Percentiles rank a stretch among this genome's conserved stretches.
phyloP scores from a whole-genome alignment of 2,888 invertebrate genomes.

The Agonopterix alstromeriana region DNA sequence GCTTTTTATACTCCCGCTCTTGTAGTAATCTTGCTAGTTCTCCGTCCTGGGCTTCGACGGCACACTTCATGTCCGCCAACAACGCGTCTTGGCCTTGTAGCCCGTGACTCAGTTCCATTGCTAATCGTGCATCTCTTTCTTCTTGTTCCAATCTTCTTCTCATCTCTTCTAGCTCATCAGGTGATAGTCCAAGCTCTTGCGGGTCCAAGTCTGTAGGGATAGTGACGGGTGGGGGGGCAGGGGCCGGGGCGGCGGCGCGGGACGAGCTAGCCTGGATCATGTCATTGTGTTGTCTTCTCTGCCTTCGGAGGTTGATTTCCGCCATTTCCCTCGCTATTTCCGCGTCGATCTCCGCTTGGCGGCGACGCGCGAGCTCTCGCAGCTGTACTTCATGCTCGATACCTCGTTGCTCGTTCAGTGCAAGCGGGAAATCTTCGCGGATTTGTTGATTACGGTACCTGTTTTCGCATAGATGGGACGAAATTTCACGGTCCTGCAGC shows the following conservation, averaged over 20 bases:
- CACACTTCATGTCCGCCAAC: conserved; percentile 64
- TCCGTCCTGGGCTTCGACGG: conserved; percentile 68
- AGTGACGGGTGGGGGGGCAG: conserved; percentile 16
- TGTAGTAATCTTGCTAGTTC: conserved; percentile 62
- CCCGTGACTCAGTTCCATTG: conserved; percentile 54
- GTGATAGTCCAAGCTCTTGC: conserved; percentile 58
- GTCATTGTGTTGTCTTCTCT: conserved; percentile 45
- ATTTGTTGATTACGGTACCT: conserved; percentile 68
- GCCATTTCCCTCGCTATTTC: conserved; percentile 69
- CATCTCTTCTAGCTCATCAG: conserved; percentile 58
- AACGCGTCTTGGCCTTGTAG: conserved; percentile 53
- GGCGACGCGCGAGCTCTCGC: conserved; percentile 49
- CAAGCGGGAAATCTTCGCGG: conserved; percentile 67
- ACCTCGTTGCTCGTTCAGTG: conserved; percentile 57
- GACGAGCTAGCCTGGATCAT: conserved; percentile 50
- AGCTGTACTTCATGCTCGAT: conserved; percentile 57
- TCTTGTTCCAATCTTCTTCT: conserved; percentile 58
- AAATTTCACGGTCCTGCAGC: conserved; percentile 68
- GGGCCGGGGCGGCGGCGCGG: conserved; percentile 30
- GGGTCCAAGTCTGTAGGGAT: conserved; percentile 35
- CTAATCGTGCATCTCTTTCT: conserved; percentile 58
- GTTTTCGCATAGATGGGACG: conserved; percentile 66
- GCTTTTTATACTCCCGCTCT: conserved; percentile 65
- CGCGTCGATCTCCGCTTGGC: conserved; percentile 65
- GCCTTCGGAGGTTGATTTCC: conserved; percentile 62